These are phyloP conservation scores for Bellardia pandia DNA, from an alignment of 2,888 invertebrate species.

Conservation along the genomic window DNA sequence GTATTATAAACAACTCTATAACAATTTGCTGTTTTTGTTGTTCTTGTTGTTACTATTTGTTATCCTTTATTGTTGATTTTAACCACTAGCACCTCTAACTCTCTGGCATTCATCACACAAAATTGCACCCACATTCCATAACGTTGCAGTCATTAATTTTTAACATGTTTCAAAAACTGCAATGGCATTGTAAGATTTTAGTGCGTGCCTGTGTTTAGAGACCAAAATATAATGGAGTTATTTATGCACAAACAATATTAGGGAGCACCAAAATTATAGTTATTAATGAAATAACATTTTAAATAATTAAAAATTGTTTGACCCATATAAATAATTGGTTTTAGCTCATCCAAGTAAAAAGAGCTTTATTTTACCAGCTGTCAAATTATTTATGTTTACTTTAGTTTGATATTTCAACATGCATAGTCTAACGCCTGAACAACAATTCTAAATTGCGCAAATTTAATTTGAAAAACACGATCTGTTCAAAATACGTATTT, in stretches of 20 bases:
- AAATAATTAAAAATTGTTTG: too few relatives aligned
- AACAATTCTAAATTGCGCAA: too few relatives aligned
- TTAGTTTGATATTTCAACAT: too few relatives aligned
- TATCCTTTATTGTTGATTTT: not conserved
- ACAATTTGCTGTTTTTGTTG: too few relatives aligned
- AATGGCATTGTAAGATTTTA: not conserved
- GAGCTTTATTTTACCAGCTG: too few relatives aligned
- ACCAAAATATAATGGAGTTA: not conserved
- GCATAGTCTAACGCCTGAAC: too few relatives aligned
- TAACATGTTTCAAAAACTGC: not conserved
- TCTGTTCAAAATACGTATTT: too few relatives aligned
- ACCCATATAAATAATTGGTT: too few relatives aligned
- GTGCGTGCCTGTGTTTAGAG: not conserved
- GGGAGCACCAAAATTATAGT: not conserved
- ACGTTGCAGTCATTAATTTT: conserved; percentile 1
- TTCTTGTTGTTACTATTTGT: not conserved
- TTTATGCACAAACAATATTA: not conserved
- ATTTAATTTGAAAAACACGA: too few relatives aligned
- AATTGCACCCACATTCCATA: not conserved
- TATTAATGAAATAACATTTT: too few relatives aligned
- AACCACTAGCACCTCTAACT: not conserved
- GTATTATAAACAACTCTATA: not conserved
- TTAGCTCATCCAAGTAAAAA: too few relatives aligned
- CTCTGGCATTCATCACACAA: not conserved
- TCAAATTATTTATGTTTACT: too few relatives aligned